A percentile compares a stretch with the other conserved stretches of the same genome.
phyloP scores from a whole-genome alignment of 2,888 invertebrate genomes.

The Pedicia rivosa region DNA sequence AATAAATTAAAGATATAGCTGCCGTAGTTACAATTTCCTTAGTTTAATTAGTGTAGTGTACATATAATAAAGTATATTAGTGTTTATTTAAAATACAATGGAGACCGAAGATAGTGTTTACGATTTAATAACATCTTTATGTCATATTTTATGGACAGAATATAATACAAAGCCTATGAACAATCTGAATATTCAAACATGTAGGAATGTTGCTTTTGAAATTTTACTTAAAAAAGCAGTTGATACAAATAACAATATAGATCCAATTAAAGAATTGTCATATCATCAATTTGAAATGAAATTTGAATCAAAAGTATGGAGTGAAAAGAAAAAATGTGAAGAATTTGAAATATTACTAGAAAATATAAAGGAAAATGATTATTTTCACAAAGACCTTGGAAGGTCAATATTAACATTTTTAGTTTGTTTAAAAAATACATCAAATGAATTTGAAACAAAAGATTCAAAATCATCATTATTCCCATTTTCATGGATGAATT shows the following conservation, averaged over 20 bases:
- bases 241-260: slow-evolving; percentile 13
- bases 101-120: slow-evolving; percentile 18
- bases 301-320: slow-evolving; percentile 15
- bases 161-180: slow-evolving; percentile 7
- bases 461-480: background rate
- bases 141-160: slow-evolving; percentile 14
- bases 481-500: background rate
- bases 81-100: no score
- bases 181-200: slow-evolving; percentile 3
- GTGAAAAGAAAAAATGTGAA: slow-evolving; percentile 13
- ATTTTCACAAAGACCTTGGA: slow-evolving; percentile 16
- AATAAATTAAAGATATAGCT: no score
- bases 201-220: slow-evolving; percentile 15
- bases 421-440: no score
- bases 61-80: no score
- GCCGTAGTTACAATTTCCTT: no score
- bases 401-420: slow-evolving; percentile 6
- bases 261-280: slow-evolving; percentile 18
- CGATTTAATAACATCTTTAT: slow-evolving; percentile 17
- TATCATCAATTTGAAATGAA: slow-evolving; percentile 18
- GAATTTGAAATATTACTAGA: slow-evolving; percentile 15
- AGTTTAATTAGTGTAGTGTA: no score
- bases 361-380: slow-evolving; percentile 13
- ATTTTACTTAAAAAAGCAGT: slow-evolving; percentile 19
- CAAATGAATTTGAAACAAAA: background rate